These are phyloP conservation scores for Agonum fuliginosum DNA, from an alignment of 2,888 invertebrate genomes.

Conservation along the genomic window DNA sequence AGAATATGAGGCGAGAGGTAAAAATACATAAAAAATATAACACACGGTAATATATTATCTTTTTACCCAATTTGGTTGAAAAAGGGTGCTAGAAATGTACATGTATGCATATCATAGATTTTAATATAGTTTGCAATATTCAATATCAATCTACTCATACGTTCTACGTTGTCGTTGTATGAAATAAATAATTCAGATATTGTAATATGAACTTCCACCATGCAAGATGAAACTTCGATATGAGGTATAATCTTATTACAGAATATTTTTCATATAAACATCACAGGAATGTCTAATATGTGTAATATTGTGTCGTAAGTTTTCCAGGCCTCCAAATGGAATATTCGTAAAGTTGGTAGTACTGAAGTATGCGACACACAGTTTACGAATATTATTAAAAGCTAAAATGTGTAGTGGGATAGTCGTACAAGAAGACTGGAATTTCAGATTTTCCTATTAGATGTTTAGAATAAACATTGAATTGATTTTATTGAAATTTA, in stretches of 20 bases:
- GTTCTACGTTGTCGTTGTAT: too few species aligned
- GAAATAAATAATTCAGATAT: slow-evolving; percentile 41
- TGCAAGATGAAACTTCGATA: background rate
- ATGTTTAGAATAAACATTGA: background rate
- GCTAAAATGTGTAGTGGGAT: background rate
- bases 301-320: slow-evolving; percentile 34
- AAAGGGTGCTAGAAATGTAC: too few species aligned
- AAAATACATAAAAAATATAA: too few species aligned
- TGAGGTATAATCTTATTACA: slow-evolving; percentile 29
- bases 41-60: too few species aligned
- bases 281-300: slow-evolving; percentile 55
- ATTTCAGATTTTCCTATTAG: background rate
- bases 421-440: background rate
- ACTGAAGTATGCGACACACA: background rate
- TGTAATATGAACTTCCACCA: background rate
- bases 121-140: too few species aligned
- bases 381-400: slow-evolving; percentile 23
- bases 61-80: too few species aligned
- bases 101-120: too few species aligned
- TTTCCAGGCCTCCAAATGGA: slow-evolving; percentile 21
- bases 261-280: slow-evolving; percentile 47
- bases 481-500: slow-evolving; percentile 6
- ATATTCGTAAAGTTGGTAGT: slow-evolving; percentile 15
- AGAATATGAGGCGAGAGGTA: too few species aligned
- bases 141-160: too few species aligned